A percentile compares a stretch with the other conserved stretches of the same genome.
phyloP scores from a whole-genome alignment of 92 coral and sea anemone genomes.

The Porites evermanni region DNA sequence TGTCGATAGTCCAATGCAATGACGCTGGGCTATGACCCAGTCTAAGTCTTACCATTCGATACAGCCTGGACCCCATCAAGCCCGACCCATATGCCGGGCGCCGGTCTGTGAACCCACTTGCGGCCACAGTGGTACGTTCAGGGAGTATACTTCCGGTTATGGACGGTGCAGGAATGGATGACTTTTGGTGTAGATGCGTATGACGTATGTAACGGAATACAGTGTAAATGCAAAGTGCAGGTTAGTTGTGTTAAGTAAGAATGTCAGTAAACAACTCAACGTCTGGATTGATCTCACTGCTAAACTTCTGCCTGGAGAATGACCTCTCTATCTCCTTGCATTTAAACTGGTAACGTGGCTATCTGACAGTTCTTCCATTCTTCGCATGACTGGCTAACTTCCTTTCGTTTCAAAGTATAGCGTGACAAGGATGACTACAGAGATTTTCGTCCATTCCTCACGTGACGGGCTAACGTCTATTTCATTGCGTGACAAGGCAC shows the following conservation, averaged over 20 bases:
- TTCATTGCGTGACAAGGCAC: background rate
- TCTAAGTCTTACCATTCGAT: slow-evolving; percentile 38
- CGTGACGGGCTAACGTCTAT: background rate
- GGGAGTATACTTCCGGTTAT: slow-evolving; percentile 30
- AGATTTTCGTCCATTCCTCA: background rate
- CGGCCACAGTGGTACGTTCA: slow-evolving; percentile 17
- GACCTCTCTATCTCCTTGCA: background rate
- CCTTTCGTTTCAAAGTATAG: background rate
- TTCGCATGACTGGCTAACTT: background rate
- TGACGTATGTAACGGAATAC: slow-evolving; percentile 41
- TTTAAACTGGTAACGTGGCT: background rate
- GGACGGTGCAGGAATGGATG: slow-evolving; percentile 38
- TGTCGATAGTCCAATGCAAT: no score
- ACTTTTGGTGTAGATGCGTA: slow-evolving; percentile 45
- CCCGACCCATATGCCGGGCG: slow-evolving; percentile 30
- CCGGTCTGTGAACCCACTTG: slow-evolving; percentile 12
- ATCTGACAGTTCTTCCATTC: background rate
- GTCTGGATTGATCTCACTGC: background rate
- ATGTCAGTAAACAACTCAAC: slow-evolving; percentile 4
- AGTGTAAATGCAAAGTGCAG: slow-evolving; percentile 49
- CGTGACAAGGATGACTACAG: background rate
- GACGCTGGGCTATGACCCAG: background rate
- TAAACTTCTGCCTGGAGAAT: slow-evolving; percentile 4
- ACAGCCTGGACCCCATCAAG: slow-evolving; percentile 39
- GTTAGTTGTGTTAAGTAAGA: slow-evolving; percentile 20